Evolutionary conservation across 2,797 vertebrate genomes (phyloP).

Genomic region (Novumbra hubbsi): DNA sequence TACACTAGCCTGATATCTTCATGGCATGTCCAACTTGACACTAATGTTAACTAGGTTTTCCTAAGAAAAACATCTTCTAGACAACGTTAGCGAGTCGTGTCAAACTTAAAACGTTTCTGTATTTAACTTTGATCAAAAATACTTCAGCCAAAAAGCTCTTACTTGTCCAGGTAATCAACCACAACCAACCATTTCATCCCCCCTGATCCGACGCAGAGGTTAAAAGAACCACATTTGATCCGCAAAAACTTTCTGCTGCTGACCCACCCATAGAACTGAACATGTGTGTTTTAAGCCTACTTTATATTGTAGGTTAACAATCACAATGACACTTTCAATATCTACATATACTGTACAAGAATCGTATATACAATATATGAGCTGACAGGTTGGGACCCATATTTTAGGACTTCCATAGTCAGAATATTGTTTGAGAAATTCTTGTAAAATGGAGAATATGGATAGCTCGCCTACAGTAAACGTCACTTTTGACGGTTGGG

Average conservation of each 20-base stretch:
- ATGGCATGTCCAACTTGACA: constrained; percentile 15
- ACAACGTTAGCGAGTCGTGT: constrained; percentile 4
- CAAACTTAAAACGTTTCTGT: constrained; percentile 13
- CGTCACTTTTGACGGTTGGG: constrained; percentile 42
- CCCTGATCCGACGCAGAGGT: constrained; percentile 43
- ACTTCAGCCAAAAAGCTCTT: constrained; percentile 18
- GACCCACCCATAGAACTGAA: constrained; percentile 28
- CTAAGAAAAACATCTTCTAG: constrained; percentile 14
- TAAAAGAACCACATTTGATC: constrained; percentile 50
- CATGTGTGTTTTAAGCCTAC: constrained; percentile 59
- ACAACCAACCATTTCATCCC: constrained; percentile 32
- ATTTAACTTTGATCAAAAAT: constrained; percentile 12
- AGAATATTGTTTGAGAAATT: constrained; percentile 35
- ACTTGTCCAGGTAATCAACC: constrained; percentile 12
- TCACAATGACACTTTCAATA: constrained; percentile 47
- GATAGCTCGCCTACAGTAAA: constrained; percentile 22
- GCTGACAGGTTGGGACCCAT: constrained; percentile 18
- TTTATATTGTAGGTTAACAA: constrained; percentile 27
- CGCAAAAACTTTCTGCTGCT: constrained; percentile 52
- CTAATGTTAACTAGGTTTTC: constrained; percentile 18
- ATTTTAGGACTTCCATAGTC: constrained; percentile 30
- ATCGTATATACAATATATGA: constrained; percentile 29
- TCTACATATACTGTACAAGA: constrained; percentile 40
- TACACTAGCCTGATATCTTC: constrained; percentile 21
- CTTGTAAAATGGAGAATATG: constrained; percentile 32